Percentiles rank a stretch among this genome's conserved stretches.
Evolutionary conservation across 2,888 invertebrate species (phyloP).

Genomic region (Papilio gigon): DNA sequence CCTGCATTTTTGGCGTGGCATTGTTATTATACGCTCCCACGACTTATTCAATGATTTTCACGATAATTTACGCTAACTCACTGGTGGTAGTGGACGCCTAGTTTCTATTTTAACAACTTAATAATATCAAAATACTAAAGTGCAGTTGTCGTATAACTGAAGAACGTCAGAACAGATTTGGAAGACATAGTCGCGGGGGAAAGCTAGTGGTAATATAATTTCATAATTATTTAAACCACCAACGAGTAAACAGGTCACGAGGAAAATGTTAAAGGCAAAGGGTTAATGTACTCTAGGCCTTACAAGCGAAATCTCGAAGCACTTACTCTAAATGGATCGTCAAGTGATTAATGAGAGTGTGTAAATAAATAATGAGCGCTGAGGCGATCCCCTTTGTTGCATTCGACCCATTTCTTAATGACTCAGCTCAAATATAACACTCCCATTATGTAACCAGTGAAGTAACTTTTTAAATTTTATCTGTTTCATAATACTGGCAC

Average conservation of each 20-base stretch:
- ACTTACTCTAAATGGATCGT: constrained; percentile 40
- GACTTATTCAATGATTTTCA: constrained; percentile 46
- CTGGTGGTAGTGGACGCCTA: constrained; percentile 6
- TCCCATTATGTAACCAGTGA: constrained; percentile 25
- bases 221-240: constrained; percentile 20
- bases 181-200: no score
- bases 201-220: constrained; percentile 10
- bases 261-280: constrained; percentile 32
- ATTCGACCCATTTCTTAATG: constrained; percentile 34
- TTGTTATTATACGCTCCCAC: constrained; percentile 59
- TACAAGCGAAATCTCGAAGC: constrained; percentile 38
- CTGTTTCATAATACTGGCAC: constrained; percentile 12
- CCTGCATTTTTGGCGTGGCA: constrained; percentile 54
- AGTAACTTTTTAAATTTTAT: constrained; percentile 20
- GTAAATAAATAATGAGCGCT: constrained; percentile 38
- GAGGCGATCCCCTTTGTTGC: constrained; percentile 32
- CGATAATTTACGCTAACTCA: constrained; percentile 13
- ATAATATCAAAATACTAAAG: no score
- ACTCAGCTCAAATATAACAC: constrained; percentile 31
- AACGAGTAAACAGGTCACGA: constrained; percentile 27
- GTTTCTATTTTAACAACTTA: constrained; percentile 20
- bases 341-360: constrained; percentile 41
- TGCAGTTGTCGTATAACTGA: no score
- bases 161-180: no score
- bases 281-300: constrained; percentile 34